Percentiles rank a stretch among this genome's conserved stretches.
These are phyloP conservation scores for Misgurnus anguillicaudatus DNA, from an alignment of 2,113 vertebrate species.

Conservation along the genomic window DNA sequence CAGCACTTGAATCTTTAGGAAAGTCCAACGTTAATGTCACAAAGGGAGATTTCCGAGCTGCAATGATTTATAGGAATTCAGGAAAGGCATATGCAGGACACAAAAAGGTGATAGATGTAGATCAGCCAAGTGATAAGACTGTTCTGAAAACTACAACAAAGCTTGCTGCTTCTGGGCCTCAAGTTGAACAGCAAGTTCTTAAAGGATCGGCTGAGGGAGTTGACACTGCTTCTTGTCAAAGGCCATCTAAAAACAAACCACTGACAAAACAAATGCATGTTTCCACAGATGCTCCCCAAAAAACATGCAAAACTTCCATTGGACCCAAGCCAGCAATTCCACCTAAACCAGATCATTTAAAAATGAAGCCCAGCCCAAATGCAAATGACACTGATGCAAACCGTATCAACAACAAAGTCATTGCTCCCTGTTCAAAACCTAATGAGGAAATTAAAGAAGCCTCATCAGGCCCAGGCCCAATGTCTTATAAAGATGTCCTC, in stretches of 20 bases:
- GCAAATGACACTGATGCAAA: conserved; percentile 59
- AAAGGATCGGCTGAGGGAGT: conserved; percentile 55
- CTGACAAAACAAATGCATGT: conserved; percentile 16
- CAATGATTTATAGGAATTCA: conserved; percentile 84
- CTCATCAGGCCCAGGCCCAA: background rate
- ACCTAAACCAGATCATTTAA: conserved; percentile 73
- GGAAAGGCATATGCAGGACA: conserved; percentile 69
- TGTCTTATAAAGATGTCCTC: conserved; percentile 33
- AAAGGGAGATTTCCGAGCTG: conserved; percentile 84
- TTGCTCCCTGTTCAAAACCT: conserved; percentile 18
- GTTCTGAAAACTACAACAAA: conserved; percentile 61
- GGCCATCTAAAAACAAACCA: conserved; percentile 39
- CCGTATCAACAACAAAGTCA: conserved; percentile 52
- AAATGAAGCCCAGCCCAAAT: conserved; percentile 7
- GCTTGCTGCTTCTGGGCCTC: conserved; percentile 70
- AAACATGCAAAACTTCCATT: conserved; percentile 60
- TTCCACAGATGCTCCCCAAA: conserved; percentile 48
- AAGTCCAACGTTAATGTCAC: conserved; percentile 85
- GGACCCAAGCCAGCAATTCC: conserved; percentile 69
- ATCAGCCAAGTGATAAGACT: conserved; percentile 53
- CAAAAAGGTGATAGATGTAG: conserved; percentile 64
- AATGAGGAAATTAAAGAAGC: conserved; percentile 46
- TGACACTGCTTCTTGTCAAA: conserved; percentile 28
- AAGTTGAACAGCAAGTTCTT: conserved; percentile 55
- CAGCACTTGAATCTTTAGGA: conserved; percentile 81